These are phyloP conservation scores for Pipistrellus nathusii DNA, from an alignment of 2,797 vertebrate species.

Conservation along the genomic window DNA sequence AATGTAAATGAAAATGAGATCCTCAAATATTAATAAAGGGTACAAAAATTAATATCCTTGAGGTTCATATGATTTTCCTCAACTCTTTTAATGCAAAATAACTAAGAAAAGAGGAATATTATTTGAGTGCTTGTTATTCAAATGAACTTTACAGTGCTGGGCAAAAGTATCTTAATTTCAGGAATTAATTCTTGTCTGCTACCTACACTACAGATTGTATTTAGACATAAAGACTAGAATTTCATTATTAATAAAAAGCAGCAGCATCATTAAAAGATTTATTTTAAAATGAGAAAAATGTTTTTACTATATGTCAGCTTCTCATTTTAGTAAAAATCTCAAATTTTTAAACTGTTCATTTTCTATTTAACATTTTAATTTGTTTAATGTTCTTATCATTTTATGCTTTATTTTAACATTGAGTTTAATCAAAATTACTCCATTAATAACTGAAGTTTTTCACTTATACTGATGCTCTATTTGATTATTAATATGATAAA, in stretches of 20 bases:
- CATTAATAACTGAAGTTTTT: neutral
- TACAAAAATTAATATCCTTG: neutral
- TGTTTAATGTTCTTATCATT: conserved; percentile 26
- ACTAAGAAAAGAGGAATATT: neutral
- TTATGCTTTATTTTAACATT: conserved; percentile 34
- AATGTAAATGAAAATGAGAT: neutral
- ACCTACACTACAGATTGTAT: neutral
- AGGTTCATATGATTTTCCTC: neutral
- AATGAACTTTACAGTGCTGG: neutral
- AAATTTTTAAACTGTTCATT: neutral
- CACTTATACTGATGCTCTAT: neutral
- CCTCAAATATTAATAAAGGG: conserved; percentile 1
- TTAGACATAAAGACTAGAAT: neutral
- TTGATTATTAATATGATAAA: conserved; percentile 58
- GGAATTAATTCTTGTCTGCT: neutral
- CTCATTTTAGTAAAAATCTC: conserved; percentile 2
- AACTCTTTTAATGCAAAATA: conserved; percentile 5
- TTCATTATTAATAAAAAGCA: no score
- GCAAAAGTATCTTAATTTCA: conserved; percentile 7
- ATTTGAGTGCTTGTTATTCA: neutral
- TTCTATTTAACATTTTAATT: neutral
- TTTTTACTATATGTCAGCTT: neutral
- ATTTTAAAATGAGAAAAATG: neutral
- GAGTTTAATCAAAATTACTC: neutral
- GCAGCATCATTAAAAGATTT: neutral